Percentiles rank a stretch among this genome's conserved stretches.
Evolutionary conservation across 2,797 vertebrate genomes (phyloP).

Genomic region (Labeo calbasu): DNA sequence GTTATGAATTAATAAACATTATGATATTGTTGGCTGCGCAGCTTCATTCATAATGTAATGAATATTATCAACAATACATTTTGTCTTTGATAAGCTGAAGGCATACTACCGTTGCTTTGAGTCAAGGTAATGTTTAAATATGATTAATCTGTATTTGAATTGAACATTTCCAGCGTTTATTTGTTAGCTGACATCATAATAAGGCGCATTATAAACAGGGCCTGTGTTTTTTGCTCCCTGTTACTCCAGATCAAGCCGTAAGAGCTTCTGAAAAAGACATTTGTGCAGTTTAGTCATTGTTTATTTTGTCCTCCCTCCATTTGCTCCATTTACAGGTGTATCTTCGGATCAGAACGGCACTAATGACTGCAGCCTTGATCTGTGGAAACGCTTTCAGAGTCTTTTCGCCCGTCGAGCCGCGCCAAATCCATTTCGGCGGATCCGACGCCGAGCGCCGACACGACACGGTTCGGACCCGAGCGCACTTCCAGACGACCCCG

Average conservation of each 20-base stretch:
- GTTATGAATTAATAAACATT: not conserved
- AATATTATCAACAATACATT: not conserved
- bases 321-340: slow-evolving; percentile 24
- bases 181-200: too few relatives aligned
- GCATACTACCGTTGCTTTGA: not conserved
- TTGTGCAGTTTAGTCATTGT: not conserved
- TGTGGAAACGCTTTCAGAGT: slow-evolving; percentile 42
- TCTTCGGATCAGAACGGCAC: slow-evolving; percentile 22
- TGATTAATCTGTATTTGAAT: too few relatives aligned
- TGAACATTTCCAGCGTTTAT: too few relatives aligned
- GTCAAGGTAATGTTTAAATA: too few relatives aligned
- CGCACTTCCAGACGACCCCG: slow-evolving; percentile 6
- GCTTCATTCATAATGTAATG: not conserved
- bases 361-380: slow-evolving; percentile 47
- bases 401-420: slow-evolving; percentile 25
- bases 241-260: not conserved
- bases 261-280: too few relatives aligned
- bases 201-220: too few relatives aligned
- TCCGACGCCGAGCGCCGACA: not conserved
- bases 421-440: slow-evolving; percentile 42
- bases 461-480: slow-evolving; percentile 3
- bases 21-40: not conserved
- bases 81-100: not conserved
- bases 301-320: not conserved
- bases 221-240: too few relatives aligned